Percentiles rank a stretch among this genome's conserved stretches.
Conservation (phyloP, 2,888 invertebrate species). For the Hypomecis punctinalis region DNA sequence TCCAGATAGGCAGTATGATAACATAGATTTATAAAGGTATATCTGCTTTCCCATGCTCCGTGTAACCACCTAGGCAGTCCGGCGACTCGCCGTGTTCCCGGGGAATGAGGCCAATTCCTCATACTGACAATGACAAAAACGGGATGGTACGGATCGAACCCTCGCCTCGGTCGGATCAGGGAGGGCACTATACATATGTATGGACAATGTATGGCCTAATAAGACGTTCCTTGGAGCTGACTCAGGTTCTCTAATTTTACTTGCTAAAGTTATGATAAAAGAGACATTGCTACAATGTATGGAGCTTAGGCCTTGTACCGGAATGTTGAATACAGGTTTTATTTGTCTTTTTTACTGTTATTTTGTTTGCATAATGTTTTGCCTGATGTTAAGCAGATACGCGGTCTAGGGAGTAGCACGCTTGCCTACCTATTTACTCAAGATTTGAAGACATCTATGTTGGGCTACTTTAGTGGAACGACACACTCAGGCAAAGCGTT, state of each 20-base stretch:
- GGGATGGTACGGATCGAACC: constrained; percentile 38
- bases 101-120: constrained; percentile 65
- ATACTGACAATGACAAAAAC: constrained; percentile 72
- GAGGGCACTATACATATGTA: constrained; percentile 29
- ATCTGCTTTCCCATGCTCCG: constrained; percentile 5
- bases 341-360: too few species aligned
- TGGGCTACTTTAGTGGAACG: too few species aligned
- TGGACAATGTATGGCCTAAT: constrained; percentile 16
- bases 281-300: background rate
- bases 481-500: too few species aligned
- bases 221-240: constrained; percentile 3
- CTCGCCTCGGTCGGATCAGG: constrained; percentile 26
- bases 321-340: too few species aligned
- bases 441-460: too few species aligned
- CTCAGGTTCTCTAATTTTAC: background rate
- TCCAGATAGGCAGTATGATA: too few species aligned
- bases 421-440: too few species aligned
- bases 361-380: too few species aligned
- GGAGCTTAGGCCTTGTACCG: too few species aligned
- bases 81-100: constrained; percentile 40
- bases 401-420: too few species aligned
- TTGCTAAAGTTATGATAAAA: background rate
- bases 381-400: too few species aligned
- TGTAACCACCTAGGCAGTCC: constrained; percentile 19
- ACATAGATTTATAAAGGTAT: background rate